Evolutionary conservation across 2,888 invertebrate species (phyloP).

Genomic region (Bellardia bayeri): DNA sequence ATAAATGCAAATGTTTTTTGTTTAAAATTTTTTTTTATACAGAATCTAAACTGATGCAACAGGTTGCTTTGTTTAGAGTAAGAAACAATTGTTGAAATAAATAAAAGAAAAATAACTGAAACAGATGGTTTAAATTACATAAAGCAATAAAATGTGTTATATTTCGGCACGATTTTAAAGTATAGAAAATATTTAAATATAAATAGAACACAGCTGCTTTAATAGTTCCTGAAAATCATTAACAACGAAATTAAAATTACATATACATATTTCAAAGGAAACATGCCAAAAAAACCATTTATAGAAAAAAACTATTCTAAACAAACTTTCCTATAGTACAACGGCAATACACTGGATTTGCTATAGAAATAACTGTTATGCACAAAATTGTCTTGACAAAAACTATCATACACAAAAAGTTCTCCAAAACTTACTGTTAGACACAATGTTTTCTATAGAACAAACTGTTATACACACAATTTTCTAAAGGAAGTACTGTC

Average conservation of each 20-base stretch:
- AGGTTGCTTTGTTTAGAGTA: conserved; percentile 13
- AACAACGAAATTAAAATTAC: neutral
- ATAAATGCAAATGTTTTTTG: neutral
- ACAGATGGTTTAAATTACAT: conserved; percentile 45
- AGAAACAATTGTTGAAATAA: neutral
- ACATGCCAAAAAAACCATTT: no score
- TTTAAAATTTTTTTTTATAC: neutral
- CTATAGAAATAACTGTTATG: no score
- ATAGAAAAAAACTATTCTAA: no score
- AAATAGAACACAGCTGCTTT: conserved; percentile 33
- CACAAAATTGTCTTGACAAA: no score
- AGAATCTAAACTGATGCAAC: conserved; percentile 43
- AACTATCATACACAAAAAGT: no score
- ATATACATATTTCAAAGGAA: neutral
- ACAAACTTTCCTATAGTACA: no score
- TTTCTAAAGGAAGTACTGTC: no score
- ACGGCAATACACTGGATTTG: no score
- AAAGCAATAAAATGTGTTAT: neutral
- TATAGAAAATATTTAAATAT: neutral
- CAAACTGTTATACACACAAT: no score
- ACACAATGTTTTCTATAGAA: no score
- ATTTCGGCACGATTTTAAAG: conserved; percentile 41
- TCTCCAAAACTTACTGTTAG: no score
- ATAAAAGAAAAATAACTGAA: neutral
- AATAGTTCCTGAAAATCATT: conserved; percentile 12